Conservation (phyloP, 2,797 vertebrate species). For the Gobionotothen gibberifrons region DNA sequence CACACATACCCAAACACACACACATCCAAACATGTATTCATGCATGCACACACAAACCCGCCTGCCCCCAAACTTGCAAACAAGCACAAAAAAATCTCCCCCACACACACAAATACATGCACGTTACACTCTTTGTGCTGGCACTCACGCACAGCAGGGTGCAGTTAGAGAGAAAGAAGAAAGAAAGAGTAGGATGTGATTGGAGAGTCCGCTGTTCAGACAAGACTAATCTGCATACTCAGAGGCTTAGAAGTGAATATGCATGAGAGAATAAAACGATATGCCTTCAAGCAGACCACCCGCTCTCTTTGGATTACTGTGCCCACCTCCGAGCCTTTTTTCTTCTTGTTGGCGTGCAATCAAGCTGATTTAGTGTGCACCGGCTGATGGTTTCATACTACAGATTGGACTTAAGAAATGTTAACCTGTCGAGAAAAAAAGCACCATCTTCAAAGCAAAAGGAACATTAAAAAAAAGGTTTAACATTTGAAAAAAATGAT, state of each 20-base stretch:
- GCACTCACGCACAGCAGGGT: conserved; percentile 69
- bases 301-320: conserved; percentile 83
- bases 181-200: conserved; percentile 71
- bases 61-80: conserved; percentile 75
- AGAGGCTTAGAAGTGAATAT: conserved; percentile 85
- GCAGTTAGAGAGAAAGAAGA: conserved; percentile 54
- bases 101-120: conserved; percentile 38
- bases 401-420: conserved; percentile 66
- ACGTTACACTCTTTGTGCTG: conserved; percentile 58
- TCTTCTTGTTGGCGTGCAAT: conserved; percentile 76
- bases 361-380: conserved; percentile 76
- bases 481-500: conserved; percentile 32
- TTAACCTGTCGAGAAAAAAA: conserved; percentile 75
- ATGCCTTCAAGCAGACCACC: conserved; percentile 83
- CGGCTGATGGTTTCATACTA: conserved; percentile 70
- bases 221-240: conserved; percentile 85
- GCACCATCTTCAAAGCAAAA: conserved; percentile 42
- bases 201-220: conserved; percentile 79
- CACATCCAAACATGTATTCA: conserved; percentile 66
- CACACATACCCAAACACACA: conserved; percentile 60
- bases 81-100: conserved; percentile 50
- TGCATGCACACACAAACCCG: conserved; percentile 68
- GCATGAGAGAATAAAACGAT: conserved; percentile 85
- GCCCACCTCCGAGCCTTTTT: conserved; percentile 82
- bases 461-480: conserved; percentile 20